Base-by-base conservation (phyloP, 2,113 vertebrate species). In the Euleptes europaea region DNA sequence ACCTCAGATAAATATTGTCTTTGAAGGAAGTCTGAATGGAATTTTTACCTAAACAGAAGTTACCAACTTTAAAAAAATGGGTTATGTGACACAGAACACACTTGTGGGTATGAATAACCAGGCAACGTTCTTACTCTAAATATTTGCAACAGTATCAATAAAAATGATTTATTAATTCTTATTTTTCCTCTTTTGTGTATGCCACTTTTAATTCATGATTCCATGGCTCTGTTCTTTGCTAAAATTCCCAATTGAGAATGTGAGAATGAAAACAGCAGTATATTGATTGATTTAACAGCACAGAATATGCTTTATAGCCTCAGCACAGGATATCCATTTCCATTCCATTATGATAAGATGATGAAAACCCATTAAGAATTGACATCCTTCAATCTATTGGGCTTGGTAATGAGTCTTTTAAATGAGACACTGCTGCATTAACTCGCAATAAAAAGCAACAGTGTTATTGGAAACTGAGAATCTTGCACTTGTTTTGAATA, bases 181-280 rank as follows among this genome's bases (percentile, higher is more conserved):
- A 19, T 7, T 21, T 47, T 72, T 89, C 81, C 70, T 83, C 2
- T 87, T 90, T 90, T 91, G 78, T 82, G 82, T 38, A 69, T 79
- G 77, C 66, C 74, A 70, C 35, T 69, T 8, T 72, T 72, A 72
- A 71, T 21, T 38, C 15, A 33, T 15, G 84, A 83, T 87, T 65
- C 75, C 72, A 1, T 90, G 5, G 76, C 88, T 5, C 2, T 71
- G 5, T 11, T 49, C 47, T 12, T 6, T 72, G 70, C 42, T 60
- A 38, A 21, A 81, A 6, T 66, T 83, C 79, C 80, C 80, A 94
- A 94, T 91, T 87, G 92, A 88, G 89, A 83, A 66, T n/a, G 13
- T 83, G 67, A 90, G 87, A 90, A 87, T 78, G 28, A 78, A 66
- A 87, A 54, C n/a, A 80, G 51, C n/a, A 44, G 47, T 14, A 65